These are phyloP conservation scores for Manis crassicaudata DNA, from an alignment of 2,797 vertebrate species.

Conservation along the genomic window DNA sequence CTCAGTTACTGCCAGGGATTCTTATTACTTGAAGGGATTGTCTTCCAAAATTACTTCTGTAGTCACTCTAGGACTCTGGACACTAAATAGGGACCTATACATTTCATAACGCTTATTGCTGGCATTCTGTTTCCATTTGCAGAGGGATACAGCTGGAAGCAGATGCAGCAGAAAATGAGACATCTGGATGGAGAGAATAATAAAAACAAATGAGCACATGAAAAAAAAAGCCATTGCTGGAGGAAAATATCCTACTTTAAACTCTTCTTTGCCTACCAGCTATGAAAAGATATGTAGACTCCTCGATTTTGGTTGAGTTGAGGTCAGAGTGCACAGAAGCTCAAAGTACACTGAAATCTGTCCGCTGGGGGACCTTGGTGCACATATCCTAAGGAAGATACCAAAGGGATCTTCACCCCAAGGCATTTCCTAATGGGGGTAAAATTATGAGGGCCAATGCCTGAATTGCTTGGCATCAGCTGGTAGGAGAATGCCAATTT, in stretches of 20 bases:
- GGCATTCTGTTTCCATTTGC: background rate
- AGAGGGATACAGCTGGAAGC: constrained; percentile 6
- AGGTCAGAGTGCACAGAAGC: background rate
- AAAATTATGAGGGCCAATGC: background rate
- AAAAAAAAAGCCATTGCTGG: background rate
- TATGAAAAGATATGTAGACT: background rate
- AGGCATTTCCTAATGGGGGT: background rate
- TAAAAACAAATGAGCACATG: constrained; percentile 46
- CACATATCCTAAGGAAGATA: background rate
- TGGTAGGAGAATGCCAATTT: background rate
- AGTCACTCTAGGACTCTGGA: background rate
- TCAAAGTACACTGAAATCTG: background rate
- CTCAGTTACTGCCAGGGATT: background rate
- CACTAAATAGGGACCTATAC: background rate
- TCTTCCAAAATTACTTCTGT: background rate
- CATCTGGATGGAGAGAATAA: constrained; percentile 45
- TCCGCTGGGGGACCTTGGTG: background rate
- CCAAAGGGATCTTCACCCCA: background rate
- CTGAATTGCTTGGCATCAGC: background rate
- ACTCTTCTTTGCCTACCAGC: background rate
- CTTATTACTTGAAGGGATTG: background rate
- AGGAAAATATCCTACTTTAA: background rate
- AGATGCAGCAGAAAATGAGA: constrained; percentile 40
- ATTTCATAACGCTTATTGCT: background rate
- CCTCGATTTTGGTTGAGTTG: background rate